Percentiles rank a stretch among this genome's conserved stretches.
Conservation (phyloP, 2,113 vertebrate species). For the Tragelaphus strepsiceros region DNA sequence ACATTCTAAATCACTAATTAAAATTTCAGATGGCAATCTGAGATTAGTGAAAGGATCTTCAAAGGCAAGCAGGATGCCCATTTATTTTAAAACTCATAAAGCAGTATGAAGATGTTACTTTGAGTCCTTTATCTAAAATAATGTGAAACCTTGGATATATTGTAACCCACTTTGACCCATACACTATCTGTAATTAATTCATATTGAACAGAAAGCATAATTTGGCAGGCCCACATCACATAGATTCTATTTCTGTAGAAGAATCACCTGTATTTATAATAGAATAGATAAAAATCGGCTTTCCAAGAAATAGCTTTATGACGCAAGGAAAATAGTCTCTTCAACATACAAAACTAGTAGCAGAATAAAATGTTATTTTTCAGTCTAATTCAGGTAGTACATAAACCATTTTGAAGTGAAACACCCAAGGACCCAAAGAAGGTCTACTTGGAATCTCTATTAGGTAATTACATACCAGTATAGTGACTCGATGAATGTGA, state of each 20-base stretch:
- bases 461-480: slow-evolving; percentile 15
- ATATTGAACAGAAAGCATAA: slow-evolving; percentile 51
- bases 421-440: neutral
- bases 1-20: slow-evolving; percentile 78
- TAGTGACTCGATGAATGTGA: no score
- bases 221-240: slow-evolving; percentile 1
- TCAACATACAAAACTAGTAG: neutral
- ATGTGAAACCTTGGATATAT: slow-evolving; percentile 35
- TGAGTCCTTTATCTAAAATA: slow-evolving; percentile 55
- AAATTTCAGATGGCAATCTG: slow-evolving; percentile 77
- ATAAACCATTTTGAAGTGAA: slow-evolving; percentile 37
- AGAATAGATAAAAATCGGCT: slow-evolving; percentile 5
- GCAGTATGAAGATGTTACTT: slow-evolving; percentile 48
- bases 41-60: slow-evolving; percentile 75
- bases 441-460: neutral
- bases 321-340: neutral
- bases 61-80: slow-evolving; percentile 71
- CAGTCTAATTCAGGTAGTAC: slow-evolving; percentile 21
- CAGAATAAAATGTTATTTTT: slow-evolving; percentile 36
- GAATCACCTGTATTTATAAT: slow-evolving; percentile 7
- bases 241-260: slow-evolving; percentile 25
- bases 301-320: neutral
- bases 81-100: slow-evolving; percentile 63
- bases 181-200: slow-evolving; percentile 65
- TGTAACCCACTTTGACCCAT: neutral